Evolutionary conservation across 2,888 invertebrate genomes (phyloP), one percentile per base, ranked within the genome.

Genomic region (Amiota mariae): DNA sequence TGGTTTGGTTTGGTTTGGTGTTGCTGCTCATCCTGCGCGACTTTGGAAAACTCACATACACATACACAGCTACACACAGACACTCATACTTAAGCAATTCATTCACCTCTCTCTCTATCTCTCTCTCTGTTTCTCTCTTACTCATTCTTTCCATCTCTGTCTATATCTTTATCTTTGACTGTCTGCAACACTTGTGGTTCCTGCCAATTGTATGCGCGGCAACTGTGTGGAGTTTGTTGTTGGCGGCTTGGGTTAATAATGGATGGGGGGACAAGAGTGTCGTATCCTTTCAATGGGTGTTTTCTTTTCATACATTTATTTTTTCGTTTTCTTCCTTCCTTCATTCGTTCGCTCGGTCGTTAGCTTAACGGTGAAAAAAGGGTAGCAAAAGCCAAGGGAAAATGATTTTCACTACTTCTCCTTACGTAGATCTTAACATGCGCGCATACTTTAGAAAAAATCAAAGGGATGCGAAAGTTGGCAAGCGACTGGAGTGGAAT

Each of bases 171-270:
- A 36, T 36, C 36, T 36, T 36, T 36, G 47, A 51, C 51, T 71
- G 63, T 63, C 61, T 71, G 15, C 57, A 72, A 76, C 81, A 80
- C 79, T 82, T 82, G 81, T 79, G 82, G 82, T 82, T 79, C 78
- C 77, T 64, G 76, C 72, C 72, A 75, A 76, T 70, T 73, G 74
- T 73, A 71, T 72, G 71, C 68, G 75, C 59, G 70, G 18, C 57
- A 59, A 59, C 57, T 59, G 57, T 59, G 57, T 36, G n/a, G 64
- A 64, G 46, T 49, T 36, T 36, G 68, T 71, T 51, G 71, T 64
- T 71, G 72, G 61, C 68, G 63, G 72, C 46, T 71, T 18, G 24
- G 54, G 57, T 72, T 72, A 67, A 72, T 10, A 8, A 13, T 18
- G 57, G 36, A 36, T 1, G 3, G 36, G 36, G 36, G 36, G 4